These are phyloP conservation scores for Potamarius usumacintae DNA, from an alignment of 2,113 vertebrate genomes.

Conservation along the genomic window DNA sequence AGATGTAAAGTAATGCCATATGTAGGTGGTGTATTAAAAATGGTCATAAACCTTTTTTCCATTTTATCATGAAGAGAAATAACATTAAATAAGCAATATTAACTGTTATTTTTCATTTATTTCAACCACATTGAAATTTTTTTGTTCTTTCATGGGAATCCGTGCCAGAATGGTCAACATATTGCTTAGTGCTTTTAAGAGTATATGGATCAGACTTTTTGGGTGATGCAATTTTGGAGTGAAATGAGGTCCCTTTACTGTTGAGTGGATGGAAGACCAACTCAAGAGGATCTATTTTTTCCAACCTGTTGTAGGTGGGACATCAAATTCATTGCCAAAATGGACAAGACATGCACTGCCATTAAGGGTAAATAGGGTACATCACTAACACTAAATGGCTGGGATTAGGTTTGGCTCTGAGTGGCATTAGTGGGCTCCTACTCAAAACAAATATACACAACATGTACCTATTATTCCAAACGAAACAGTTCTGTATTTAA, in stretches of 20 bases:
- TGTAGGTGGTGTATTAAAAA: slow-evolving; percentile 30
- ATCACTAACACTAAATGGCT: slow-evolving; percentile 19
- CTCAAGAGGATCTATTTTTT: slow-evolving; percentile 28
- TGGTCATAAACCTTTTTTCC: slow-evolving; percentile 21
- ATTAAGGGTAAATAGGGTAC: slow-evolving; percentile 36
- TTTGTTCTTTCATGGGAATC: background rate
- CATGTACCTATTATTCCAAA: background rate
- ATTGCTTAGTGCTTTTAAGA: slow-evolving; percentile 38
- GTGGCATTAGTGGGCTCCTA: slow-evolving; percentile 18
- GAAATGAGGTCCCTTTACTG: slow-evolving; percentile 33
- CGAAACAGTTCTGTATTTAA: background rate
- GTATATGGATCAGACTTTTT: background rate
- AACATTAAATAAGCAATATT: background rate
- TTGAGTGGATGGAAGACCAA: slow-evolving; percentile 23
- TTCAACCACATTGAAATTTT: background rate
- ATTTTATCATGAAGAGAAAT: slow-evolving; percentile 5
- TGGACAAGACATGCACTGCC: slow-evolving; percentile 22
- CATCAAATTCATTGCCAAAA: slow-evolving; percentile 40
- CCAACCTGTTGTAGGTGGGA: slow-evolving; percentile 15
- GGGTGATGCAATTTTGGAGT: slow-evolving; percentile 18
- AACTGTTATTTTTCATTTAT: slow-evolving; percentile 11
- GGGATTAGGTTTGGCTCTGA: slow-evolving; percentile 25
- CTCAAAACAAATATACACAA: slow-evolving; percentile 14
- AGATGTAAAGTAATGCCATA: slow-evolving; percentile 27
- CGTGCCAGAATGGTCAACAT: slow-evolving; percentile 10